phyloP scores from a whole-genome alignment of 2,888 invertebrate genomes.

The Philereme vetulata region DNA sequence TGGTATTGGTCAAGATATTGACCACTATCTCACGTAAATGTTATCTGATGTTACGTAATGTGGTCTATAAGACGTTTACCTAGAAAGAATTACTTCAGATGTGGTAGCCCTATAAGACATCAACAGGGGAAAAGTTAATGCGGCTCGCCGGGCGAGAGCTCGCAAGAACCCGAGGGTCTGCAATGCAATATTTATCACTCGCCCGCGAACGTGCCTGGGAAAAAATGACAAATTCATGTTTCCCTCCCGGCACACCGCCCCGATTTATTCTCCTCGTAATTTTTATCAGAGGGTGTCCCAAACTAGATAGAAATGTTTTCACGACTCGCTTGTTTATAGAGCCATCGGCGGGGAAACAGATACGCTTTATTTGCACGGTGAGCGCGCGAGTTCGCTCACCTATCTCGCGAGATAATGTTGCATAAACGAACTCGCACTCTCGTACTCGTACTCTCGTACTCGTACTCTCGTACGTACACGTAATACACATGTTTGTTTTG shows the following conservation, averaged over 20 bases:
- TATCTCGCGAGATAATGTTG: conserved; percentile 77
- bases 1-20: too few species aligned
- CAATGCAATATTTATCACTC: conserved; percentile 83
- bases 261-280: conserved; percentile 78
- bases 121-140: conserved; percentile 67
- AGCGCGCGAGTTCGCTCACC: conserved; percentile 69
- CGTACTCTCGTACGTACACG: conserved; percentile 42
- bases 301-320: conserved; percentile 80
- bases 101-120: conserved; percentile 53
- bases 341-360: conserved; percentile 78
- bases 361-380: conserved; percentile 73
- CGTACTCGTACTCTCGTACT: conserved; percentile 42
- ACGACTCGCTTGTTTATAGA: conserved; percentile 80
- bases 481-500: conserved; percentile 61
- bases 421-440: conserved; percentile 54
- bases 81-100: too few species aligned
- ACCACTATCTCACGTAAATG: too few species aligned
- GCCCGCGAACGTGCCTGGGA: conserved; percentile 78
- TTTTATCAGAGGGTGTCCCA: conserved; percentile 77
- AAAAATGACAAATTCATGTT: conserved; percentile 83
- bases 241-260: conserved; percentile 59
- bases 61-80: too few species aligned
- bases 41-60: too few species aligned
- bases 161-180: conserved; percentile 56
- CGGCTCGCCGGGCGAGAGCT: conserved; percentile 47